These are phyloP conservation scores for Sebastes fasciatus DNA, from an alignment of 2,113 vertebrate species.

Conservation along the genomic window DNA sequence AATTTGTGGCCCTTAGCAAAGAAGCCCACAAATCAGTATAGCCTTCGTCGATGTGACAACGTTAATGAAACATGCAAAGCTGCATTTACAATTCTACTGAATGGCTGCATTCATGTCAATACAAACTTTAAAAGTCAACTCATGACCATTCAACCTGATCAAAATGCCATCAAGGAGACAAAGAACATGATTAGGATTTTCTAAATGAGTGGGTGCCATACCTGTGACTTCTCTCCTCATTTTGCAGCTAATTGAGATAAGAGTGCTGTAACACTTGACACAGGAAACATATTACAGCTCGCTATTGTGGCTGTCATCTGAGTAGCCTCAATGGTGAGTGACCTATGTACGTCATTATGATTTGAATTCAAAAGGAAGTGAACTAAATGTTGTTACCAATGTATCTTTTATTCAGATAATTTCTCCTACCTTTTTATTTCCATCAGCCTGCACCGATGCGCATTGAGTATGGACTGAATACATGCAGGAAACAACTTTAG, in stretches of 20 bases:
- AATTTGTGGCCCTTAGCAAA: background rate
- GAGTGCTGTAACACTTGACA: conserved; percentile 44
- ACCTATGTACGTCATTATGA: conserved; percentile 18
- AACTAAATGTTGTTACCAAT: conserved; percentile 39
- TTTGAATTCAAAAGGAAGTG: conserved; percentile 40
- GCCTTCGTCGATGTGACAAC: background rate
- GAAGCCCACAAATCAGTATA: background rate
- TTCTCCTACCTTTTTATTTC: conserved; percentile 38
- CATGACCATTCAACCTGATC: conserved; percentile 38
- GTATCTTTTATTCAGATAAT: conserved; percentile 31
- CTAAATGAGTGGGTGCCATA: conserved; percentile 8
- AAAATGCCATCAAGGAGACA: conserved; percentile 46
- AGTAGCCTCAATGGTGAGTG: conserved; percentile 27
- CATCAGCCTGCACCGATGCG: background rate
- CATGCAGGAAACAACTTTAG: background rate
- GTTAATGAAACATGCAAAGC: conserved; percentile 12
- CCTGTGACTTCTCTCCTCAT: conserved; percentile 35
- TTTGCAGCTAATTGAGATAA: conserved; percentile 35
- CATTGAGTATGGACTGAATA: conserved; percentile 22
- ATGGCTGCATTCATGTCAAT: conserved; percentile 15
- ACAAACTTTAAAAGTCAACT: conserved; percentile 38
- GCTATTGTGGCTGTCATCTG: conserved; percentile 10
- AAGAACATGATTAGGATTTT: conserved; percentile 18
- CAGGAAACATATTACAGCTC: conserved; percentile 34
- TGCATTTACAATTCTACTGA: background rate